phyloP scores from a whole-genome alignment of 2,888 invertebrate species.

The Tyria jacobaeae region DNA sequence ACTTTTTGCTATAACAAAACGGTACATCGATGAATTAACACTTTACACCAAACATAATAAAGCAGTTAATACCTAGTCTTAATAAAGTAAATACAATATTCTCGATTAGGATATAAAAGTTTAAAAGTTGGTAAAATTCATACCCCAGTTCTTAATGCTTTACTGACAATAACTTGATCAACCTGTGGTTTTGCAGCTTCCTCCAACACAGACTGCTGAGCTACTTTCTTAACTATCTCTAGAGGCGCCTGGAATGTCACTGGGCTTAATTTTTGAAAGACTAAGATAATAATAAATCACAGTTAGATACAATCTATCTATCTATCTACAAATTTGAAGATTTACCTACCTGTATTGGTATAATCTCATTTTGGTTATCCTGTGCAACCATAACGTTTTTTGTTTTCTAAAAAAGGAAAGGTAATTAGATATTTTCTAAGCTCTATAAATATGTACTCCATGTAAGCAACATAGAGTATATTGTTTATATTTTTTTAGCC shows the following conservation, averaged over 20 bases:
- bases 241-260: slow-evolving; percentile 63
- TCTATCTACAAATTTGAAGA: too few species aligned
- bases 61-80: too few species aligned
- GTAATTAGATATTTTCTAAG: not conserved
- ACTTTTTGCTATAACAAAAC: too few species aligned
- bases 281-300: too few species aligned
- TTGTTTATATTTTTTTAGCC: too few species aligned
- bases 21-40: too few species aligned
- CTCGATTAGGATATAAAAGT: too few species aligned
- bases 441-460: not conserved
- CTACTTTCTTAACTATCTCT: slow-evolving; percentile 65
- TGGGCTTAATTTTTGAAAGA: not conserved
- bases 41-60: too few species aligned
- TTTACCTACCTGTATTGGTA: slow-evolving; percentile 46
- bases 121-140: slow-evolving; percentile 21
- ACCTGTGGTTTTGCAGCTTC: slow-evolving; percentile 49
- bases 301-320: too few species aligned
- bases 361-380: slow-evolving; percentile 27
- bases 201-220: slow-evolving; percentile 58
- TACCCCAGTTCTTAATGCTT: slow-evolving; percentile 68
- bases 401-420: slow-evolving; percentile 2
- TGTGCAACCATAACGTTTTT: slow-evolving; percentile 6
- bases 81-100: too few species aligned
- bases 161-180: slow-evolving; percentile 12
- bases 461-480: not conserved